Evolutionary conservation across 2,113 vertebrate genomes (phyloP).

Genomic region (Nesoenas mayeri): DNA sequence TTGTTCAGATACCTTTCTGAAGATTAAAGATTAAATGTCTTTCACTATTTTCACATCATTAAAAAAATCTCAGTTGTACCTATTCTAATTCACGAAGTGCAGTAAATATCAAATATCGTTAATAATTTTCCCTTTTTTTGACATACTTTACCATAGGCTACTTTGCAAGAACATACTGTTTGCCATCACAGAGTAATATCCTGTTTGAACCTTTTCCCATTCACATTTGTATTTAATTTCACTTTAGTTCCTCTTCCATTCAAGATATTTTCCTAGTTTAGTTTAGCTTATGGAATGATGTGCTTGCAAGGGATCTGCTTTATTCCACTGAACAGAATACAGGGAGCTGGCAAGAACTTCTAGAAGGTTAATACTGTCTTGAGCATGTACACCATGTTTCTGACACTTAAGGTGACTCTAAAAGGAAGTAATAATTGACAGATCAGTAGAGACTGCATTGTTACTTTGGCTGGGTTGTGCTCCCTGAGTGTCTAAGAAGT

Average conservation of each 20-base stretch:
- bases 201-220: not conserved
- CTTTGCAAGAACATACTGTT: not conserved
- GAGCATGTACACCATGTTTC: not conserved
- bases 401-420: not conserved
- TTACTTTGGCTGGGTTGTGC: not conserved
- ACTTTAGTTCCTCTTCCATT: not conserved
- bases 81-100: not conserved
- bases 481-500: not conserved
- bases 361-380: not conserved
- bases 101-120: not conserved
- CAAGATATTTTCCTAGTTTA: not conserved
- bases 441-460: not conserved
- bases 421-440: not conserved
- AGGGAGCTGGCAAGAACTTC: not conserved
- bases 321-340: not conserved
- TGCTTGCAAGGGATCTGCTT: not conserved
- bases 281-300: not conserved
- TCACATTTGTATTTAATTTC: not conserved
- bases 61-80: not conserved
- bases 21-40: not conserved
- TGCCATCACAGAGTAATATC: not conserved
- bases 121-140: not conserved
- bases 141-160: not conserved
- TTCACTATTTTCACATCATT: not conserved
- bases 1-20: not conserved